Percentiles rank a stretch among this genome's conserved stretches.
These are phyloP conservation scores for Cherax quadricarinatus DNA, from an alignment of 1,140 invertebrate genomes.

Conservation along the genomic window DNA sequence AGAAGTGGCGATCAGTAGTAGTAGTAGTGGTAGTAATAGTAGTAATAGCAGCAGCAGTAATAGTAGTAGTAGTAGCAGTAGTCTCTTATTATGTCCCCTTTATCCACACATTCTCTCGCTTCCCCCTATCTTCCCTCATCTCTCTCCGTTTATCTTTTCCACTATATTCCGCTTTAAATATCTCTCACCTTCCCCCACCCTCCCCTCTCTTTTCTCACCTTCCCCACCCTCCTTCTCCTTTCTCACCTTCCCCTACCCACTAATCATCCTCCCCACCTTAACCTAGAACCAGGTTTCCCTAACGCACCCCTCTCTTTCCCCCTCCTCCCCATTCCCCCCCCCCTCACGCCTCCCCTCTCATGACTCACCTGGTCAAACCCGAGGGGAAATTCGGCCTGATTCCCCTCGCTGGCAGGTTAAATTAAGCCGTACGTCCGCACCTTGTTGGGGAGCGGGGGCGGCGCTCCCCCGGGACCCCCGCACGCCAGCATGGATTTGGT, in stretches of 20 bases:
- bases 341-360: constrained; percentile 32
- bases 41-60: too few species aligned
- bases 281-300: not conserved
- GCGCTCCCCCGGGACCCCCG: constrained; percentile 19
- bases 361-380: constrained; percentile 65
- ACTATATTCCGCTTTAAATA: not conserved
- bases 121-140: not conserved
- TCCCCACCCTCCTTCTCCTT: not conserved
- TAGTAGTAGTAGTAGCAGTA: too few species aligned
- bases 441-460: constrained; percentile 15
- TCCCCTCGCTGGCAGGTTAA: constrained; percentile 66
- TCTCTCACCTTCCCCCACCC: constrained; percentile 19
- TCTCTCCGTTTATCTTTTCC: not conserved
- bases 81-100: too few species aligned
- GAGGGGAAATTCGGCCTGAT: constrained; percentile 62
- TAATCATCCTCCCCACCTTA: not conserved
- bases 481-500: constrained; percentile 37
- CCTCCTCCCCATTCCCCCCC: not conserved
- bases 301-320: not conserved
- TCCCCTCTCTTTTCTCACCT: not conserved
- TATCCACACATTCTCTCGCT: not conserved
- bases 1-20: too few species aligned
- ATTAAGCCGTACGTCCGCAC: constrained; percentile 61
- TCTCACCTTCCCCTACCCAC: not conserved
- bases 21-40: too few species aligned